A percentile compares a stretch with the other conserved stretches of the same genome.
phyloP scores from a whole-genome alignment of 2,113 vertebrate genomes.

The Bos taurus region DNA sequence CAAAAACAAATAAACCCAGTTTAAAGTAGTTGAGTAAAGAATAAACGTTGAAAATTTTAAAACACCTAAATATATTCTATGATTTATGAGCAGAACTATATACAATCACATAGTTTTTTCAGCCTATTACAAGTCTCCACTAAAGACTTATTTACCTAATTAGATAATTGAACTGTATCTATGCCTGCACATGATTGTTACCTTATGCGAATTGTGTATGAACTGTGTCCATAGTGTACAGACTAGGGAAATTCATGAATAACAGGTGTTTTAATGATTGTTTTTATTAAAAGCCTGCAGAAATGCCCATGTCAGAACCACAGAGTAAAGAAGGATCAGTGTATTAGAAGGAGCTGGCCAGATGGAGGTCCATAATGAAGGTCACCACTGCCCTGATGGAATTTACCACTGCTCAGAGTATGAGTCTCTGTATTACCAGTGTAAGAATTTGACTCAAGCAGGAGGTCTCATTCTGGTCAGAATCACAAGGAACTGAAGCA shows the following conservation, averaged over 20 bases:
- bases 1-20: not conserved
- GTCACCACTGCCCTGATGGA: not conserved
- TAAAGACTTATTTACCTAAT: not conserved
- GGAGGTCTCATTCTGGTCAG: not conserved
- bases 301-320: not conserved
- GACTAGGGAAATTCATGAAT: not conserved
- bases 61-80: not conserved
- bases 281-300: not conserved
- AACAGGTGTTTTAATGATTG: not conserved
- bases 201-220: not conserved
- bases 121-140: not conserved
- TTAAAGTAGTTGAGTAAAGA: not conserved
- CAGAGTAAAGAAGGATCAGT: not conserved
- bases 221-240: not conserved
- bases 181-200: not conserved
- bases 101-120: not conserved
- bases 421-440: not conserved
- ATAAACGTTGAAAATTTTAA: not conserved
- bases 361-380: not conserved
- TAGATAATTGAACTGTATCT: not conserved
- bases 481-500: not conserved
- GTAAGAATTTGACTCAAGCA: not conserved
- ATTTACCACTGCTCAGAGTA: not conserved
- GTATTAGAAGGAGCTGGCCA: not conserved
- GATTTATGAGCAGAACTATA: not conserved